A percentile compares a stretch with the other conserved stretches of the same genome.
Conservation (phyloP, 2,113 vertebrate genomes). For the Emydura subglobosa region DNA sequence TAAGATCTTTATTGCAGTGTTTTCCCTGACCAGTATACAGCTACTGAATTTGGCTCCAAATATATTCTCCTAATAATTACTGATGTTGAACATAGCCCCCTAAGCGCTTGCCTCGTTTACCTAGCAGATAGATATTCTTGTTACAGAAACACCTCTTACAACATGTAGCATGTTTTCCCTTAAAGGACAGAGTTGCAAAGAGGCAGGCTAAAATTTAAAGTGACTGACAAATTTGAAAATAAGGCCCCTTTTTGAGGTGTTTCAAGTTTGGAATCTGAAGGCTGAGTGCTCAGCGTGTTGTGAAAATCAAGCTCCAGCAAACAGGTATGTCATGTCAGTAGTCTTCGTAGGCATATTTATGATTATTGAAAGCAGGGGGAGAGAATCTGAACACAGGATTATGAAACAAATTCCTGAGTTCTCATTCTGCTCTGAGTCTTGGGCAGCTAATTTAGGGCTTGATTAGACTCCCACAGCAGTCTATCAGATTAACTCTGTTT, state of each 20-base stretch:
- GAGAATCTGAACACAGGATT: background rate
- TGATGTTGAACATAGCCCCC: background rate
- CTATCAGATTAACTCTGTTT: background rate
- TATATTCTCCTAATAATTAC: background rate
- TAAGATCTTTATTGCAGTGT: background rate
- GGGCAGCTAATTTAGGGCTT: background rate
- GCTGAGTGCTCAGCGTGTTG: background rate
- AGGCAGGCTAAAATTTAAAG: background rate
- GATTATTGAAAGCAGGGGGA: background rate
- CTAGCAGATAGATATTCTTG: background rate
- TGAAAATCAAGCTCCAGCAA: background rate
- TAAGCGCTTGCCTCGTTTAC: background rate
- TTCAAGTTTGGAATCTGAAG: background rate
- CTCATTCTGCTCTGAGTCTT: background rate
- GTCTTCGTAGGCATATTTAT: background rate
- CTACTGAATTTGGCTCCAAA: background rate
- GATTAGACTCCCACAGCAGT: background rate
- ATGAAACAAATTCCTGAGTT: background rate
- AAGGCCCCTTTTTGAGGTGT: background rate
- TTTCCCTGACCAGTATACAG: background rate
- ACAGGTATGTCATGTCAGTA: background rate
- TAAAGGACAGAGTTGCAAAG: background rate
- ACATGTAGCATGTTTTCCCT: background rate
- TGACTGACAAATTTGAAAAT: background rate
- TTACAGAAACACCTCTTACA: background rate